Evolutionary conservation across 2,797 vertebrate species (phyloP).

Genomic region (Sarcophilus harrisii): DNA sequence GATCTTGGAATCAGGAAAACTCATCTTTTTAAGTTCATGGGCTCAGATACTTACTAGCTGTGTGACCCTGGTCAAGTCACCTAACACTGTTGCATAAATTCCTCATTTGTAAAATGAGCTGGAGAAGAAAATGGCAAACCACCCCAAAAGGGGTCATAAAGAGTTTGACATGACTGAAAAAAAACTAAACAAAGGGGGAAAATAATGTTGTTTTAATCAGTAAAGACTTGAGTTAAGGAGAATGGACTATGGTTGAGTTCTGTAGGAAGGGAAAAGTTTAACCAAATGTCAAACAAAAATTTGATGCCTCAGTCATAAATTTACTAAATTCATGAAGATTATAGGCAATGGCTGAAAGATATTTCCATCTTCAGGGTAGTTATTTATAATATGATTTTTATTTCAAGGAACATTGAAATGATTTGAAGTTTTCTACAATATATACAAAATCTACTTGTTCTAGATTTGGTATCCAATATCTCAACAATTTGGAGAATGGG

Average conservation of each 20-base stretch:
- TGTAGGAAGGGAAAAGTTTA: background rate
- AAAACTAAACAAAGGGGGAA: background rate
- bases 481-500: background rate
- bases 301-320: background rate
- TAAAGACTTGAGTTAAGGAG: background rate
- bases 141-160: background rate
- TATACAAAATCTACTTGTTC: background rate
- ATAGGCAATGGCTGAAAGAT: background rate
- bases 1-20: background rate
- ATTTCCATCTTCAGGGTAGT: slow-evolving; percentile 20
- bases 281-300: background rate
- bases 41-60: background rate
- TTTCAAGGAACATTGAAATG: background rate
- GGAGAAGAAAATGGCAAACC: background rate
- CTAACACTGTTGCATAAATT: background rate
- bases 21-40: background rate
- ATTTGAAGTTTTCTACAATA: background rate
- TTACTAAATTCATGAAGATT: background rate
- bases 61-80: background rate
- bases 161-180: background rate
- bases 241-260: background rate
- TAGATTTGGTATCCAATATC: background rate
- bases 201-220: background rate
- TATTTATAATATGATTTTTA: background rate
- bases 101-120: background rate